phyloP scores from a whole-genome alignment of 92 coral and sea anemone genomes.

The Scolanthus callimorphus region DNA sequence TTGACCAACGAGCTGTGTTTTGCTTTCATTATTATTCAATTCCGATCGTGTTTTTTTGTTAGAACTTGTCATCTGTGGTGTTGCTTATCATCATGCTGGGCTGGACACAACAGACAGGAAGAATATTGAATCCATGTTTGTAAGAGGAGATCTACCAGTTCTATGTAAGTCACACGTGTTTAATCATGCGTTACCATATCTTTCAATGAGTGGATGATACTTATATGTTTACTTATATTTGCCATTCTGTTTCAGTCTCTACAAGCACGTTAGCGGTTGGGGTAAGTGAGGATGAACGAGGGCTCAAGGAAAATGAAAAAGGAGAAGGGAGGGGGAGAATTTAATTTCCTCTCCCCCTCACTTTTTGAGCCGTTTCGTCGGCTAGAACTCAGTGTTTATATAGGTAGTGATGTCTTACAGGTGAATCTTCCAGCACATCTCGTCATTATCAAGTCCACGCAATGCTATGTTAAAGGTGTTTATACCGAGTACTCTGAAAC shows the following conservation, averaged over 20 bases:
- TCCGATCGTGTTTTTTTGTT: neutral
- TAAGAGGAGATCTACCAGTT: conserved; percentile 94
- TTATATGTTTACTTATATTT: neutral
- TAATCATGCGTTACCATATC: neutral
- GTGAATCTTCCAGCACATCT: conserved; percentile 98
- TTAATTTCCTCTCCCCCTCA: too few species aligned
- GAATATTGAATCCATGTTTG: conserved; percentile 70
- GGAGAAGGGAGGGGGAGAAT: too few species aligned
- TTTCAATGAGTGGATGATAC: neutral
- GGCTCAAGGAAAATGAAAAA: too few species aligned
- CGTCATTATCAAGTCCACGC: conserved; percentile 94
- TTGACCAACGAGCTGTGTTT: too few species aligned
- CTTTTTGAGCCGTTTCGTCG: too few species aligned
- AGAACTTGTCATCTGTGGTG: conserved; percentile 95
- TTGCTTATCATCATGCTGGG: conserved; percentile 99
- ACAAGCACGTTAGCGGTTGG: conserved; percentile 98
- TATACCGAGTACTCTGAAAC: conserved; percentile 92
- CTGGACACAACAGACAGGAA: conserved; percentile 83
- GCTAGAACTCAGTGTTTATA: too few species aligned
- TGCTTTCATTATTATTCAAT: too few species aligned
- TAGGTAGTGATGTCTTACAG: conserved; percentile 9
- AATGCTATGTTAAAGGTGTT: conserved; percentile 86
- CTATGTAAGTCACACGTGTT: conserved; percentile 45
- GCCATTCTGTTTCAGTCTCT: conserved; percentile 59
- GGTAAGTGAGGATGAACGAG: too few species aligned